Percentiles rank a stretch among this genome's conserved stretches.
These are phyloP conservation scores for Lampris megalopsis DNA, from an alignment of 2,113 vertebrate species.

Conservation along the genomic window DNA sequence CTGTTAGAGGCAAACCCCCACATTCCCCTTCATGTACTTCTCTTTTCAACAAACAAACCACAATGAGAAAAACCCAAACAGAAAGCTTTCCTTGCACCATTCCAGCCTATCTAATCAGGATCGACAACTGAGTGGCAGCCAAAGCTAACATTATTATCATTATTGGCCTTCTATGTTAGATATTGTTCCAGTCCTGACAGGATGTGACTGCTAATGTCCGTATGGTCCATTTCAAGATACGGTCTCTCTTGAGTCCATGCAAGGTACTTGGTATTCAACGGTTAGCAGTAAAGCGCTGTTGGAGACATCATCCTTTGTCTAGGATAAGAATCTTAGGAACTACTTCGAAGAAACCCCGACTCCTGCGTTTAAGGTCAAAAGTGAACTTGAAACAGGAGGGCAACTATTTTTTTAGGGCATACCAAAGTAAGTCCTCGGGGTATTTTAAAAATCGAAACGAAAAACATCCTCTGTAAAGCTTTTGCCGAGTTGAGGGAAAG, in stretches of 20 bases:
- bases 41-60: no score
- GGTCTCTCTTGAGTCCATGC: slow-evolving; percentile 2
- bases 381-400: slow-evolving; percentile 3
- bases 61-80: no score
- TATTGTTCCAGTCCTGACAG: neutral
- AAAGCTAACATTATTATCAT: slow-evolving; percentile 36
- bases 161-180: slow-evolving; percentile 3
- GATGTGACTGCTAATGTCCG: slow-evolving; percentile 30
- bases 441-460: neutral
- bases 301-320: neutral
- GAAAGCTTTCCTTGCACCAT: no score
- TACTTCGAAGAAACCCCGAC: neutral
- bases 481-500: neutral
- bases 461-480: neutral
- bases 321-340: neutral
- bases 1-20: no score
- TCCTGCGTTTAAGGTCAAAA: neutral
- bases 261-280: slow-evolving; percentile 3
- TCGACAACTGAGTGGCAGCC: slow-evolving; percentile 15
- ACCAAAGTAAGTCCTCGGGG: neutral
- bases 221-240: slow-evolving; percentile 13
- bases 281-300: neutral
- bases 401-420: neutral
- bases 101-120: neutral
- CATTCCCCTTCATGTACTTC: no score